These are phyloP conservation scores for Microctonus hyperodae DNA, from an alignment of 2,888 invertebrate species.

Conservation along the genomic window DNA sequence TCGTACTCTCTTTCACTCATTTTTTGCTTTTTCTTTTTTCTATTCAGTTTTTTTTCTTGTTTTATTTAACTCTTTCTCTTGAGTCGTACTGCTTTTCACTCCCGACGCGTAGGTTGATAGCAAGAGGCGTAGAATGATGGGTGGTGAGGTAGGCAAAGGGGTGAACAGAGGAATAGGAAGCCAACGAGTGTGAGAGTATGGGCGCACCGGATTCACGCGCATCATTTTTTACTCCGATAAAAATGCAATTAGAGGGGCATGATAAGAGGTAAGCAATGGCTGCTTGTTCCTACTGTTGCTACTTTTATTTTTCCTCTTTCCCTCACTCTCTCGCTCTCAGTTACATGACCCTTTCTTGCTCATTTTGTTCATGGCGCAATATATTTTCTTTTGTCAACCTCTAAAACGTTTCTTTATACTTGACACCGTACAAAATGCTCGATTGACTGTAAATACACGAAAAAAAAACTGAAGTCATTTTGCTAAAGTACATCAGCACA, in stretches of 20 bases:
- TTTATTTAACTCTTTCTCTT: slow-evolving; percentile 11
- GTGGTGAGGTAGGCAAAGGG: not conserved
- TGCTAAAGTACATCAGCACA: not conserved
- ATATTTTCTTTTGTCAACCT: slow-evolving; percentile 26
- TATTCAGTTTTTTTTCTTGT: not conserved
- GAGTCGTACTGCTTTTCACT: slow-evolving; percentile 19
- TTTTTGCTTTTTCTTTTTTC: slow-evolving; percentile 7
- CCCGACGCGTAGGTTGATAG: slow-evolving; percentile 14
- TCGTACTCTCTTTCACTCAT: slow-evolving; percentile 29
- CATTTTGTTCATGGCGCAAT: slow-evolving; percentile 1
- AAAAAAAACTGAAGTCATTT: slow-evolving; percentile 1
- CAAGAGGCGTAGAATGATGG: not conserved
- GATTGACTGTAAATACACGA: slow-evolving; percentile 4
- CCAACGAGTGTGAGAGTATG: not conserved
- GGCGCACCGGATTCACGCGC: slow-evolving; percentile 42
- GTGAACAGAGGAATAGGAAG: not conserved
- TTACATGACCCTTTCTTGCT: not conserved
- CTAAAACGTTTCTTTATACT: not conserved
- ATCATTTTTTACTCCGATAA: slow-evolving; percentile 57
- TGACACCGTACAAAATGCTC: slow-evolving; percentile 13
- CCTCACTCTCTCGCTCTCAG: not conserved
- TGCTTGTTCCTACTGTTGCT: not conserved
- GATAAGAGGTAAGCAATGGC: slow-evolving; percentile 50
- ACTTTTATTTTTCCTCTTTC: slow-evolving; percentile 22
- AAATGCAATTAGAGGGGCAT: slow-evolving; percentile 55